Base-by-base conservation (phyloP, 2,888 invertebrate genomes). In the Nowickia ferox region DNA sequence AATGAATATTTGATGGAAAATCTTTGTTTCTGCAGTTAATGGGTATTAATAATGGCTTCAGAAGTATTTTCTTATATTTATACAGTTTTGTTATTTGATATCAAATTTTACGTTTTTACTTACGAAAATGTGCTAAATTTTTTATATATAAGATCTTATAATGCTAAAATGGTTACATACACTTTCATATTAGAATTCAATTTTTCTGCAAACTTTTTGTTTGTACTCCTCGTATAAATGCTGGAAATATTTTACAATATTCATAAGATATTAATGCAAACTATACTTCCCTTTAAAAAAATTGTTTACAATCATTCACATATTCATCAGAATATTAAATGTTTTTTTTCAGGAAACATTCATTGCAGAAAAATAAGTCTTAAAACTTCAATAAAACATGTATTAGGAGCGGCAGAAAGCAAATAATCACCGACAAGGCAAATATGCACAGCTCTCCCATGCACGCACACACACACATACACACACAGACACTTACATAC, bases 391-490 rank as follows among this genome's bases (percentile, higher is more conserved):
- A 38, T 40, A 55, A 79, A 19, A 46, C 15, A 61, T 9, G 55
- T 71, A 55, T 71, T 19, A 55, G 46, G 46, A 65, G 30, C 46
- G 44, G 48, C 44, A 71, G 66, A 61, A 79, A 55, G 38, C 55
- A 65, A 65, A 79, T 79, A 30, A 17, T 40, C 46, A 68, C 19
- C 38, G 46, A 48, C 76, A 66, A 46, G 11, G 65, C 85, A 82
- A 66, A 84, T 63, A 61, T 46, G 57, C 40, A 55, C 19, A 13
- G 17, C 48, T 17, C 19, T 53, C 9, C 17, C 9, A 19, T 51
- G 13, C 51, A 51, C 17, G 2, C 0, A 2, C 51, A 51, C n/a
- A 13, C n/a, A 48, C 48, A 48, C 15, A 48, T 17, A 51, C 2
- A 51, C 53, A 53, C 53, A 15, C 11, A 48, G n/a, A 48, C 13